These are phyloP conservation scores for Trachelipus rathkii DNA, from an alignment of 1,140 invertebrate species.

Conservation along the genomic window DNA sequence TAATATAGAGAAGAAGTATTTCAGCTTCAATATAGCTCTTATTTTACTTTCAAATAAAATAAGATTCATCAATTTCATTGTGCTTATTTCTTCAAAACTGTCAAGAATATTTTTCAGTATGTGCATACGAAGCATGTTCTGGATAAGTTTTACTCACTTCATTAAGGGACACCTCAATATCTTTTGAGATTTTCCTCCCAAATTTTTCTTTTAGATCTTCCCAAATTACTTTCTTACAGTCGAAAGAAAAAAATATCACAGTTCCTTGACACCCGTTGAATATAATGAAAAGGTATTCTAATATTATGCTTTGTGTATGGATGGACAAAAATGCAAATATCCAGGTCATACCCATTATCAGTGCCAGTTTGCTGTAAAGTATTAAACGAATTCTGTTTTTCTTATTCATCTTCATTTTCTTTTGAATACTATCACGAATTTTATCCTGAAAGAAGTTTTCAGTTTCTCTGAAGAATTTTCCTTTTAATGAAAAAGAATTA, in stretches of 20 bases:
- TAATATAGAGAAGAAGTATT: no score
- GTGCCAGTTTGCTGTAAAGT: slow-evolving; percentile 54
- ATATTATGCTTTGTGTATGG: slow-evolving; percentile 29
- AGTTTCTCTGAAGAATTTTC: background rate
- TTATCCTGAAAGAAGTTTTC: background rate
- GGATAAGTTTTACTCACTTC: background rate
- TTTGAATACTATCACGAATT: slow-evolving; percentile 32
- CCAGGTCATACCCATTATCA: slow-evolving; percentile 57
- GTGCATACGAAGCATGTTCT: background rate
- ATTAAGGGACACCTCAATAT: background rate
- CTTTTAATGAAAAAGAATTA: background rate
- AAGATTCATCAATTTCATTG: no score
- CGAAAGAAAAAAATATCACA: slow-evolving; percentile 66
- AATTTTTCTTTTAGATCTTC: slow-evolving; percentile 55
- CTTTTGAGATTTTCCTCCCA: background rate
- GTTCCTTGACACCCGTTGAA: slow-evolving; percentile 56
- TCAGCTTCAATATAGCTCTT: no score
- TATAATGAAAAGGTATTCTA: slow-evolving; percentile 54
- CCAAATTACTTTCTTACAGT: slow-evolving; percentile 64
- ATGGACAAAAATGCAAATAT: slow-evolving; percentile 40
- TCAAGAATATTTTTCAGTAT: background rate
- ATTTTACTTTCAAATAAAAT: no score
- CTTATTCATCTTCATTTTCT: slow-evolving; percentile 24
- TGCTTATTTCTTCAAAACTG: no score
- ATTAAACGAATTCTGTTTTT: slow-evolving; percentile 48